Conservation (phyloP, 2,888 invertebrate genomes). For the Halocaridina rubra region DNA sequence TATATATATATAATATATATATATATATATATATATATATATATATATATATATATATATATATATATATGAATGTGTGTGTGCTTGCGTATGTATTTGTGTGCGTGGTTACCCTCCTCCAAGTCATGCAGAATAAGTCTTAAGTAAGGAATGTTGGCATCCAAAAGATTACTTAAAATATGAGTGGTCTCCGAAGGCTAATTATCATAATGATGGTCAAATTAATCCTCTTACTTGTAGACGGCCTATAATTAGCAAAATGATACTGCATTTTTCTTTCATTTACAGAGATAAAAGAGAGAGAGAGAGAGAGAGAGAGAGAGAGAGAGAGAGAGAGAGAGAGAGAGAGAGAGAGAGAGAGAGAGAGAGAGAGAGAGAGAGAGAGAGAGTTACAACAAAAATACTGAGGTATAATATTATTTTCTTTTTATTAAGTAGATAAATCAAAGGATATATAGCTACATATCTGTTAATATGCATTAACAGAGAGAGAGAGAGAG, state of each 20-base stretch:
- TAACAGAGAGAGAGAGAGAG: too few relatives aligned
- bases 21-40: not conserved
- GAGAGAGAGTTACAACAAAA: not conserved
- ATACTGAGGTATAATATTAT: not conserved
- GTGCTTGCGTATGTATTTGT: not conserved
- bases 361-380: conserved; percentile 7
- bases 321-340: conserved; percentile 36
- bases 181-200: too few relatives aligned
- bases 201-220: too few relatives aligned
- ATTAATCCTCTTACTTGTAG: too few relatives aligned
- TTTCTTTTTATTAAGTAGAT: too few relatives aligned
- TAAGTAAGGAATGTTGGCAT: too few relatives aligned
- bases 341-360: conserved; percentile 33
- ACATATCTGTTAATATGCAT: too few relatives aligned
- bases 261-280: not conserved
- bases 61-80: not conserved
- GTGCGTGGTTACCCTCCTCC: too few relatives aligned
- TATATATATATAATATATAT: conserved; percentile 6
- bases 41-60: not conserved
- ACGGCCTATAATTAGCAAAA: too few relatives aligned
- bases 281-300: not conserved
- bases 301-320: conserved; percentile 26
- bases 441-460: not conserved
- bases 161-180: too few relatives aligned
- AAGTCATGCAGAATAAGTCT: too few relatives aligned